Evolutionary conservation across 1,140 invertebrate species (phyloP).

Genomic region (Ceratitis capitata): DNA sequence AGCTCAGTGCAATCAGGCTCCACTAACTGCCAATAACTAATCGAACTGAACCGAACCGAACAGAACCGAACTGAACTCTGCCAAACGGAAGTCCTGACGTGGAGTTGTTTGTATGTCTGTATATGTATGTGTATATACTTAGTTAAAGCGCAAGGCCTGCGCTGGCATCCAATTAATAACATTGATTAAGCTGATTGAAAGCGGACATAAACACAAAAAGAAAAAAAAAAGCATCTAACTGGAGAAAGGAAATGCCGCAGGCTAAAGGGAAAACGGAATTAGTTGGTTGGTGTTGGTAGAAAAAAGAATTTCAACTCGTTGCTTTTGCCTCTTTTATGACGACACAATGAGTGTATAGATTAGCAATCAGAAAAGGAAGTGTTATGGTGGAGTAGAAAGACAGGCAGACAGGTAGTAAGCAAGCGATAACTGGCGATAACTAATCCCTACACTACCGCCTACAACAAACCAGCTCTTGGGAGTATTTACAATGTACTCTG

Average conservation of each 20-base stretch:
- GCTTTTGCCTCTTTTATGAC: background rate
- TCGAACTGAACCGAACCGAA: background rate
- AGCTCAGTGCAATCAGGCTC: background rate
- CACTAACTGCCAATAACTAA: constrained; percentile 1
- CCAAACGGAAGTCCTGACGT: background rate
- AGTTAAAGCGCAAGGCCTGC: background rate
- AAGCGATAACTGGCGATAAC: background rate
- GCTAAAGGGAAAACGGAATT: constrained; percentile 28
- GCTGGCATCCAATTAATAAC: constrained; percentile 29
- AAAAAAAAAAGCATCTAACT: too few species aligned
- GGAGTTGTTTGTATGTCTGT: background rate
- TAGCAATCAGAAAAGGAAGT: background rate
- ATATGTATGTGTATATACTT: too few species aligned
- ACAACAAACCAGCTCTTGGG: too few species aligned
- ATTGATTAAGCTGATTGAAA: constrained; percentile 37
- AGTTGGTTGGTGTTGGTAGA: background rate
- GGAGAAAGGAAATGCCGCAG: constrained; percentile 13
- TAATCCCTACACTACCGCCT: background rate
- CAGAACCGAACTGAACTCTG: background rate
- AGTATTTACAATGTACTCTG: too few species aligned
- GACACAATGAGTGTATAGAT: background rate
- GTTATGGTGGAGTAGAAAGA: background rate
- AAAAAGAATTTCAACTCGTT: background rate
- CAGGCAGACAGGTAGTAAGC: background rate
- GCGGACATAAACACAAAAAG: constrained; percentile 9